Conservation (phyloP, 2,113 vertebrate species). For the Hiodon tergisus region DNA sequence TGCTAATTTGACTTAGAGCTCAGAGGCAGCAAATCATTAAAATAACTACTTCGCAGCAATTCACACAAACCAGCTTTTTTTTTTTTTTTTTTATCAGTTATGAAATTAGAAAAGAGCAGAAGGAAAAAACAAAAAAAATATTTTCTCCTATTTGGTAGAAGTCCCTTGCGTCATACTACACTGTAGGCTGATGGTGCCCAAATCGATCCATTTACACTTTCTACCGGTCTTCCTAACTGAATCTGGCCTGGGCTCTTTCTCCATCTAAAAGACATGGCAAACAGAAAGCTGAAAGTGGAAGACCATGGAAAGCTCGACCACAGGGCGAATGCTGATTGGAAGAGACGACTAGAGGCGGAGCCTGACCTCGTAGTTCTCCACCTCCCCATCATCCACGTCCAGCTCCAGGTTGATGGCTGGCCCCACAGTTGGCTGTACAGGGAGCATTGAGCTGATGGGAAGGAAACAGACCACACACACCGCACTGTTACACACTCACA, state of each 20-base stretch:
- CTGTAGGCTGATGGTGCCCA: no score
- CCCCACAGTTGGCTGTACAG: conserved; percentile 86
- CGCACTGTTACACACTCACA: no score
- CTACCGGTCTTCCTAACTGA: not conserved
- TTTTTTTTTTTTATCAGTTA: no score
- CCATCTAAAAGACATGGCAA: not conserved
- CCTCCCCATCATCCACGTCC: conserved; percentile 95
- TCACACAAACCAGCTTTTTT: no score
- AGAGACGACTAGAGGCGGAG: not conserved
- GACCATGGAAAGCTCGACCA: not conserved
- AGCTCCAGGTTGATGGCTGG: conserved; percentile 92
- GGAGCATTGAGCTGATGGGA: conserved; percentile 83
- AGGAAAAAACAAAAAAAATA: no score
- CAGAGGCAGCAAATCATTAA: no score
- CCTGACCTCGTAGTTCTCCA: conserved; percentile 96
- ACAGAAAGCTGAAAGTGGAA: not conserved
- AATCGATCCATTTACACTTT: not conserved
- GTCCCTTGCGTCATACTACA: no score
- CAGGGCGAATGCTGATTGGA: not conserved
- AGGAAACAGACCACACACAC: conserved; percentile 29
- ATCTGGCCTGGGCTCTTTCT: not conserved
- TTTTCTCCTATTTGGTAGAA: no score
- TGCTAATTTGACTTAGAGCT: no score
- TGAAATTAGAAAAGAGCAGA: no score
- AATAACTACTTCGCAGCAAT: no score